phyloP scores from a whole-genome alignment of 2,113 vertebrate genomes.

The Myxocyprinus asiaticus region DNA sequence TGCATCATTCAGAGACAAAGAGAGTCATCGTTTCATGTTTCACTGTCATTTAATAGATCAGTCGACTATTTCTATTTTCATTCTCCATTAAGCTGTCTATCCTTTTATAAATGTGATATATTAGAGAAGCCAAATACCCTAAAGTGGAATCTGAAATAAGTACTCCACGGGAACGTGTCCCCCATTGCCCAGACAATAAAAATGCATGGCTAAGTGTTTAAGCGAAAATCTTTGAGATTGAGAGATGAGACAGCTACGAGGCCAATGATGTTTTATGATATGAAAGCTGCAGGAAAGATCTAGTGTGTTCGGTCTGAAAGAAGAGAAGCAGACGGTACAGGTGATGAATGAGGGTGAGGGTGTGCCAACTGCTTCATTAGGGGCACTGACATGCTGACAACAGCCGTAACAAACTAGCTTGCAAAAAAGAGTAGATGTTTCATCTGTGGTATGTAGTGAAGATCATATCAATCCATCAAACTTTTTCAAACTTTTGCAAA shows the following conservation, averaged over 20 bases:
- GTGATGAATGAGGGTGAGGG: background rate
- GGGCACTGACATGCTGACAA: background rate
- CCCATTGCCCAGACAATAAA: slow-evolving; percentile 1
- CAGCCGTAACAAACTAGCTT: background rate
- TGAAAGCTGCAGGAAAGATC: background rate
- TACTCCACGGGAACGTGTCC: background rate
- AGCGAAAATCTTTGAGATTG: background rate
- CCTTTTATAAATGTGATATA: background rate
- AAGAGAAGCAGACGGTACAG: background rate
- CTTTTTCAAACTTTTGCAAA: too few species aligned
- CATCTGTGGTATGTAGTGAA: background rate
- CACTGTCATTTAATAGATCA: background rate
- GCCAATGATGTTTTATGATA: slow-evolving; percentile 8
- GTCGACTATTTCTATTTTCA: slow-evolving; percentile 12
- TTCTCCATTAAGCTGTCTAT: background rate
- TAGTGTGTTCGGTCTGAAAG: background rate
- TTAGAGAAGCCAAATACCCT: slow-evolving; percentile 3
- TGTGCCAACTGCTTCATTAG: background rate
- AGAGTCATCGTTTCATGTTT: slow-evolving; percentile 5
- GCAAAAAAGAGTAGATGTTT: background rate
- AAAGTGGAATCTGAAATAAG: slow-evolving; percentile 35
- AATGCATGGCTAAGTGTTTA: background rate
- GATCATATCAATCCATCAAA: too few species aligned
- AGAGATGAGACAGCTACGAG: background rate
- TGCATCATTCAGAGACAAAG: background rate